These are phyloP conservation scores for Turritopsis rubra DNA, from an alignment of 30 jellyfish, hydroid and myxozoan genomes.

Conservation along the genomic window DNA sequence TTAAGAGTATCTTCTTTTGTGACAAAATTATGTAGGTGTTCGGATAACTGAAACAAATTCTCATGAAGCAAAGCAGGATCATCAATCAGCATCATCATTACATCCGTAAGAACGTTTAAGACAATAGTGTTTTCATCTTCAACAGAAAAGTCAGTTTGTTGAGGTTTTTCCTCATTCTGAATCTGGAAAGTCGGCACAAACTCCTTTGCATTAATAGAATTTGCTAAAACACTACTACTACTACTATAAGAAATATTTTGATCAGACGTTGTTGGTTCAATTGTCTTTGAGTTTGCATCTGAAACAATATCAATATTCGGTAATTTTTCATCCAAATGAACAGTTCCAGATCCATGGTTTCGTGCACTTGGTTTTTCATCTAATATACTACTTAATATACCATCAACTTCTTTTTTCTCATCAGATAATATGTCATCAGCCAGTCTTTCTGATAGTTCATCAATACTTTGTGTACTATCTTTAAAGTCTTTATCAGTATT, in stretches of 20 bases:
- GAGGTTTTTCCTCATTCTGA: background rate
- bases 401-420: background rate
- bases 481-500: background rate
- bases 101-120: background rate
- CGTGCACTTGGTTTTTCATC: background rate
- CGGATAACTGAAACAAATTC: background rate
- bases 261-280: background rate
- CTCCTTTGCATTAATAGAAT: background rate
- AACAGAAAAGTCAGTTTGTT: background rate
- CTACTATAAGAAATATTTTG: background rate
- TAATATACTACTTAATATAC: background rate
- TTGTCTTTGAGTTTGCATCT: background rate
- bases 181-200: background rate
- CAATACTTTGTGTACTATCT: background rate
- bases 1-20: slow-evolving; percentile 4
- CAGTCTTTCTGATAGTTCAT: background rate
- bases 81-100: background rate
- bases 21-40: background rate
- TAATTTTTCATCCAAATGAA: background rate
- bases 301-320: background rate
- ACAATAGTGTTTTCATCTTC: background rate
- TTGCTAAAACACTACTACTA: background rate
- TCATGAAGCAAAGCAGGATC: slow-evolving; percentile 1
- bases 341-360: background rate
- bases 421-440: background rate